A percentile compares a stretch with the other conserved stretches of the same genome.
Evolutionary conservation across 2,888 invertebrate species (phyloP).

Genomic region (Psococerastis gibbosa): DNA sequence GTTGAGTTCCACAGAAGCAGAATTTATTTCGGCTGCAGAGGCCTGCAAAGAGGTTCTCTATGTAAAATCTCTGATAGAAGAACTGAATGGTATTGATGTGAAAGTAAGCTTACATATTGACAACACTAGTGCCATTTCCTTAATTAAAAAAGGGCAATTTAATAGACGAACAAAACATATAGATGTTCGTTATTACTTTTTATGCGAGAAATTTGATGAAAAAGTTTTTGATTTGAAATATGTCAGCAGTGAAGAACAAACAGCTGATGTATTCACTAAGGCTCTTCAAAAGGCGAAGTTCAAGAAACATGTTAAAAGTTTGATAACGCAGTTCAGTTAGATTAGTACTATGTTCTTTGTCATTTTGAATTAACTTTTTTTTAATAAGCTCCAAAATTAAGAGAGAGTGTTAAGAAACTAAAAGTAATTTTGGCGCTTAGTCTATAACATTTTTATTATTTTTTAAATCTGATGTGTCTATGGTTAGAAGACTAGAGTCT

Average conservation of each 20-base stretch:
- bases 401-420: too few species aligned
- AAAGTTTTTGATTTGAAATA: conserved; percentile 14
- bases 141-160: conserved; percentile 15
- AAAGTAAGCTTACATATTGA: conserved; percentile 14
- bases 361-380: too few species aligned
- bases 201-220: conserved; percentile 13
- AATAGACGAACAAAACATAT: conserved; percentile 16
- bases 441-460: too few species aligned
- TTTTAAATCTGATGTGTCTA: too few species aligned
- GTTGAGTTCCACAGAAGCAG: conserved; percentile 18
- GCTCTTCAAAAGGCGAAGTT: background rate
- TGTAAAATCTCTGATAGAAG: conserved; percentile 16
- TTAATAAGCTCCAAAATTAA: too few species aligned
- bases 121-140: conserved; percentile 15
- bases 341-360: too few species aligned
- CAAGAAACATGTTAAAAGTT: too few species aligned
- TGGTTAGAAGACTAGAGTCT: too few species aligned
- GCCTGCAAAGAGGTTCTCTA: conserved; percentile 17
- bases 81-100: conserved; percentile 12
- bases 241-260: conserved; percentile 14
- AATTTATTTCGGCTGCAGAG: conserved; percentile 18
- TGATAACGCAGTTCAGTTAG: too few species aligned
- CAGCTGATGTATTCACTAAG: conserved; percentile 18
- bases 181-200: conserved; percentile 15
- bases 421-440: too few species aligned